Percentiles rank a stretch among this genome's conserved stretches.
These are phyloP conservation scores for Euleptes europaea DNA, from an alignment of 2,113 vertebrate species.

Conservation along the genomic window DNA sequence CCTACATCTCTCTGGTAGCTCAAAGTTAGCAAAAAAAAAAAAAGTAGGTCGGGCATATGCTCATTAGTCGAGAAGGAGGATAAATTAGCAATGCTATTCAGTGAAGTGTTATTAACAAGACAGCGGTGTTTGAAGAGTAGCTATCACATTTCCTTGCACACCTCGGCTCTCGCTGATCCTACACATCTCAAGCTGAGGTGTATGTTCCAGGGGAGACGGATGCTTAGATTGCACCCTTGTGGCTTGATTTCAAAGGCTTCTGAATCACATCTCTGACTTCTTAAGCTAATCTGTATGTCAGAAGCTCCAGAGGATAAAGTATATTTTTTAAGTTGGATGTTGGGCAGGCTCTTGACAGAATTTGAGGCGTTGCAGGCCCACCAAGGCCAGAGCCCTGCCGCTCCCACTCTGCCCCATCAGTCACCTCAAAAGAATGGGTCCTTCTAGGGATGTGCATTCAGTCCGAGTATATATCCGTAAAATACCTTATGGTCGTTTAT, in stretches of 20 bases:
- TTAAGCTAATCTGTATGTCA: constrained; percentile 41
- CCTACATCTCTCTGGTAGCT: constrained; percentile 6
- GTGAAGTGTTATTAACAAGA: constrained; percentile 38
- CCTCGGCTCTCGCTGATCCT: constrained; percentile 41
- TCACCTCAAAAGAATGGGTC: no score
- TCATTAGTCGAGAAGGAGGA: constrained; percentile 30
- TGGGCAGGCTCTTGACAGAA: constrained; percentile 52
- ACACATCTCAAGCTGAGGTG: constrained; percentile 60
- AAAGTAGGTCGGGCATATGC: constrained; percentile 6
- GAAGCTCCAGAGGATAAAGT: constrained; percentile 12
- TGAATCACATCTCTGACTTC: constrained; percentile 41
- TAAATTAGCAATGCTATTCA: constrained; percentile 48
- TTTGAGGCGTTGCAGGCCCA: not conserved
- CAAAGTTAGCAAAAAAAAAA: constrained; percentile 4
- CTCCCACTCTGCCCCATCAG: no score
- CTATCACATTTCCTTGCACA: constrained; percentile 24
- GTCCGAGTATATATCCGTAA: no score
- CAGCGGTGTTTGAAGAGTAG: constrained; percentile 36
- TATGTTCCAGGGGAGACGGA: constrained; percentile 58
- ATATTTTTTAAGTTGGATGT: not conserved
- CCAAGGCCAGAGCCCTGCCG: no score
- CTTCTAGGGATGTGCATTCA: no score
- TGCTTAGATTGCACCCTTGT: constrained; percentile 61
- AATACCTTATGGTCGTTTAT: no score
- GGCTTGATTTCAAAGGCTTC: constrained; percentile 61